Evolutionary conservation across 2,888 invertebrate species (phyloP).

Genomic region (Cylindroiulus punctatus): DNA sequence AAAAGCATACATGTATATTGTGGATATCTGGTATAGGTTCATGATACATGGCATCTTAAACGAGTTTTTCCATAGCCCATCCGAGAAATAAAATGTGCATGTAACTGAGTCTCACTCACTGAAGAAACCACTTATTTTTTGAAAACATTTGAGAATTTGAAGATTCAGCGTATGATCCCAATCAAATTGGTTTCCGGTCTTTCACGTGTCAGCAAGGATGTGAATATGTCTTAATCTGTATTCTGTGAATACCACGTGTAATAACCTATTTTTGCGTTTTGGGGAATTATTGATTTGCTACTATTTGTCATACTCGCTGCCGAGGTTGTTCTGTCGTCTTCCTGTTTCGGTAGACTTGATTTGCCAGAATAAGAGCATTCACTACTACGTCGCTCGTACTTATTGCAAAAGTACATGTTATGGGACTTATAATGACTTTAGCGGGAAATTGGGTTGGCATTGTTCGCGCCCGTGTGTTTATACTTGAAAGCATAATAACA

Average conservation of each 20-base stretch:
- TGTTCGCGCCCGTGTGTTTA: not conserved
- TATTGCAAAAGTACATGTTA: slow-evolving; percentile 13
- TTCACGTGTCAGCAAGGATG: not conserved
- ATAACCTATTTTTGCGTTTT: not conserved
- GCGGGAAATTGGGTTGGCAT: not conserved
- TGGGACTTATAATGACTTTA: not conserved
- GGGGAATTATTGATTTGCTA: not conserved
- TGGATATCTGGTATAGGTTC: too few species aligned
- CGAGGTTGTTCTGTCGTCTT: not conserved
- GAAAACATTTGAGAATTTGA: too few species aligned
- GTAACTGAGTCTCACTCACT: too few species aligned
- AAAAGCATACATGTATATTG: too few species aligned
- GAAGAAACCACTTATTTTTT: too few species aligned
- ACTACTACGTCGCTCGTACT: not conserved
- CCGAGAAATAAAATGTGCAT: too few species aligned
- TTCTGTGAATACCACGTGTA: not conserved
- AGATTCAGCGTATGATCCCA: too few species aligned
- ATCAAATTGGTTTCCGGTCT: too few species aligned
- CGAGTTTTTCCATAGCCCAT: too few species aligned
- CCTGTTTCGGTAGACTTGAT: not conserved
- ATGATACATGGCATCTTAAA: too few species aligned
- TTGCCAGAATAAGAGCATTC: slow-evolving; percentile 12
- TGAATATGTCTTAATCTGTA: not conserved
- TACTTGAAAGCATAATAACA: slow-evolving; percentile 16
- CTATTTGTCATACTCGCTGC: not conserved